Percentiles rank a stretch among this genome's conserved stretches.
Conservation (phyloP, 2,113 vertebrate species). For the Corydoras sp. region DNA sequence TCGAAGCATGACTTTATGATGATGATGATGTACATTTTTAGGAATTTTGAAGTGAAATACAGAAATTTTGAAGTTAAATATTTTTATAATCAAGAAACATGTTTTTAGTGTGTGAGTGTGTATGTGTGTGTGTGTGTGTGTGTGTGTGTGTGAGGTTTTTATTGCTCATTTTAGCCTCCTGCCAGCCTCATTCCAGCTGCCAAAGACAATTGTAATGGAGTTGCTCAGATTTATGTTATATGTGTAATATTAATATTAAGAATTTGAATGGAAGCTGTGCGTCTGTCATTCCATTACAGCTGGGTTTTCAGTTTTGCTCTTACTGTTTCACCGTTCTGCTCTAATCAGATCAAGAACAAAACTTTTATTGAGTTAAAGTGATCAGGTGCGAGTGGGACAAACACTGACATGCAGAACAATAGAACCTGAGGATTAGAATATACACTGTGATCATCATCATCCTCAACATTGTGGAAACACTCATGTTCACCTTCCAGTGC, state of each 20-base stretch:
- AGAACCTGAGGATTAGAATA: too few species aligned
- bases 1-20: slow-evolving; percentile 63
- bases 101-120: slow-evolving; percentile 56
- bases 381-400: too few species aligned
- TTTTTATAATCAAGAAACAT: slow-evolving; percentile 70
- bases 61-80: slow-evolving; percentile 50
- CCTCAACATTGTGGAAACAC: too few species aligned
- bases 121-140: slow-evolving; percentile 43
- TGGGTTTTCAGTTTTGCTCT: too few species aligned
- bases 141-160: slow-evolving; percentile 29
- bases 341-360: too few species aligned
- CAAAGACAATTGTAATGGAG: slow-evolving; percentile 23
- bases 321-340: too few species aligned
- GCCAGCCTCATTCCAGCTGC: slow-evolving; percentile 26
- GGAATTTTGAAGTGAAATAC: slow-evolving; percentile 69
- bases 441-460: too few species aligned
- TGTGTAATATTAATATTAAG: slow-evolving; percentile 7
- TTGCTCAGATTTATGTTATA: background rate
- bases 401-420: too few species aligned
- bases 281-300: too few species aligned
- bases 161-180: slow-evolving; percentile 3
- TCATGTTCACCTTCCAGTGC: too few species aligned
- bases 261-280: background rate
- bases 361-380: too few species aligned
- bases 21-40: slow-evolving; percentile 69